Evolutionary conservation across 2,797 vertebrate species (phyloP), one percentile per base, ranked within the genome.

Genomic region (Pyrocephalus nanus): DNA sequence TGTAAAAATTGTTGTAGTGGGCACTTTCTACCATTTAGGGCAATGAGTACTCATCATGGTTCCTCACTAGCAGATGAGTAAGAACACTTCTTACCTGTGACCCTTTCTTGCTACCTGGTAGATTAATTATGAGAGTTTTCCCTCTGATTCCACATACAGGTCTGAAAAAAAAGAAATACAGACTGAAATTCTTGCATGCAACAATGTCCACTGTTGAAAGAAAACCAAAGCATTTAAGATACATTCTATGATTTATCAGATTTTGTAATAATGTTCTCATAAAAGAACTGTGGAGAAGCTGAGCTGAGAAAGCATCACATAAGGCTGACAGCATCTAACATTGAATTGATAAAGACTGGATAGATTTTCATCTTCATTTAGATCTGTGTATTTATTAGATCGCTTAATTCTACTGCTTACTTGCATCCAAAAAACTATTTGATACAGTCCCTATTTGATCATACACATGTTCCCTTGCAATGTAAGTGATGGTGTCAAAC

Each of bases 101-200:
- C 92, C 99, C 99, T 98, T 99, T 99, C 98, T 99, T 99, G 98
- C 99, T 99, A 98, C 99, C 99, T 96, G 99, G 99, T 95, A 99
- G 97, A 97, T 99, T 99, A 96, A 99, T 99, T 97, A 99, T 99
- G 93, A 99, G 99, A 77, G 99, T 99, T 98, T 99, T 99, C 77
- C 99, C 99, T 97, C 99, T 98, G 96, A 99, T 99, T 93, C 99
- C 99, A 97, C 99, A 99, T 67, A 99, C 99, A 81, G 99, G 99
- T 97, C 99, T 99, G 98, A 76, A 98, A 97, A 53, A 92, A 85
- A 96, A 97, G 58, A 96, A 74, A 97, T 72, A 95, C 13, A 77
- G 38, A 51, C 83, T 97, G 79, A 97, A 96, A 75, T 88, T 62
- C 71, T 80, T 91, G 43, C 42, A 88, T 69, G 81, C 48, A 86